Evolutionary conservation across 2,113 vertebrate species (phyloP), one percentile per base, ranked within the genome.

Genomic region (Lutjanus erythropterus): DNA sequence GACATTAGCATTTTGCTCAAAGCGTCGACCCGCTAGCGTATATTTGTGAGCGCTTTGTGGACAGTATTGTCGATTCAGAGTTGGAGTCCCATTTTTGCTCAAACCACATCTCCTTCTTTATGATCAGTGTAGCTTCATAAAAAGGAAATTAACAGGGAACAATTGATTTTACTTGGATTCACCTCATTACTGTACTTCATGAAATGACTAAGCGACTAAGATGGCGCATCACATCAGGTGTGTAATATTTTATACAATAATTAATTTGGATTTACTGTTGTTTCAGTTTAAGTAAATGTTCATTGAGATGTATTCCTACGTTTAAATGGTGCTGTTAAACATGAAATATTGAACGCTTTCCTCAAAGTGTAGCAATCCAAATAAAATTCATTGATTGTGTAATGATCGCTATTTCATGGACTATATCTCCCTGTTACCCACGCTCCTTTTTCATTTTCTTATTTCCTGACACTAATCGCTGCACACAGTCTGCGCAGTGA

Each of bases 401-500:
- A 78, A 84, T 71, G 66, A 75, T 68, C 41, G 73, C 23, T 27
- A 53, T 78, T 81, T 84, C 58, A 75, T 39, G 31, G 18, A 49
- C 50, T 25, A 12, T 25, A 23, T 60, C 65, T 41, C 58, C 14
- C 52, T 29, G 21, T 16, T n/a, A 8, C 33, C 27, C 37, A 4
- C 11, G 6, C 56, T 21, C 2, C 31, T 42, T 23, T 21, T 46
- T 53, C 31, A 52, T 39, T 31, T 50, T 69, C 21, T 50, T 31
- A 18, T 66, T 78, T 71, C 3, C 33, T 66, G n/a, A 39, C n/a
- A 21, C 71, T 66, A 76, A 72, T 80, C 35, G 27, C 74, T 52
- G 23, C 50, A 35, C n/a, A 5, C 76, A 61, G 61, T 42, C 58
- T 11, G 31, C 27, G 18, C 44, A 44, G 2, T 23, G 47, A 59